These are phyloP conservation scores for Bemisia tabaci DNA, from an alignment of 1,140 invertebrate species.

Conservation along the genomic window DNA sequence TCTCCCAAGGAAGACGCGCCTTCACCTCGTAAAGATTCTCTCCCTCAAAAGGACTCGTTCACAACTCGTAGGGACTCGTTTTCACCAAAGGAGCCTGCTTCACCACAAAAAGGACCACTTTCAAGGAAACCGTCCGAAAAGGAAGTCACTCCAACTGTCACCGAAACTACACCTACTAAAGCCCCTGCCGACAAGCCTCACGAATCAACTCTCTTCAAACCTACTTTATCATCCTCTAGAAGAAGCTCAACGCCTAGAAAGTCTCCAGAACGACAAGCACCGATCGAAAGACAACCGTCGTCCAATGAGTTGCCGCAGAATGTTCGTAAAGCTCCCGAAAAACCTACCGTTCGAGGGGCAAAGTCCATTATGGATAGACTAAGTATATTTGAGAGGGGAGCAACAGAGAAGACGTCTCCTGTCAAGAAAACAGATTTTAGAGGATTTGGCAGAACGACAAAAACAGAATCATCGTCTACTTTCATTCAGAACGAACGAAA, in stretches of 20 bases:
- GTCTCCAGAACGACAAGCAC: conserved; percentile 6
- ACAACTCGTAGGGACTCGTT: neutral
- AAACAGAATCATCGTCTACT: neutral
- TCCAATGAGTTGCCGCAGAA: neutral
- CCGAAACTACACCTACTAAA: neutral
- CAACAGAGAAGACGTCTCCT: neutral
- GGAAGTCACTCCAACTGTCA: neutral
- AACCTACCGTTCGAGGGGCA: neutral
- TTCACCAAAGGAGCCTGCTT: neutral
- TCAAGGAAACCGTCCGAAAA: neutral
- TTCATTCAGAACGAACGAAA: neutral
- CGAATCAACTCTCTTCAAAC: conserved; percentile 8
- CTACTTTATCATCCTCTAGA: conserved; percentile 9
- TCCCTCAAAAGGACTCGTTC: neutral
- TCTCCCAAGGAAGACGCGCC: no score
- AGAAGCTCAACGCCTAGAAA: conserved; percentile 7
- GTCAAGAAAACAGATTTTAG: neutral
- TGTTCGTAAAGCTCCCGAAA: neutral
- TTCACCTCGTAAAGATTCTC: neutral
- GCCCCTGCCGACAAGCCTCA: conserved; percentile 9
- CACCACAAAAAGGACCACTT: neutral
- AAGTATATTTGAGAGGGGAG: neutral
- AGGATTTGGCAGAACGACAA: neutral
- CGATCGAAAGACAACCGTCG: neutral
- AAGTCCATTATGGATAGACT: neutral